Conservation (phyloP, 2,113 vertebrate genomes). For the Oenanthe oenanthe region DNA sequence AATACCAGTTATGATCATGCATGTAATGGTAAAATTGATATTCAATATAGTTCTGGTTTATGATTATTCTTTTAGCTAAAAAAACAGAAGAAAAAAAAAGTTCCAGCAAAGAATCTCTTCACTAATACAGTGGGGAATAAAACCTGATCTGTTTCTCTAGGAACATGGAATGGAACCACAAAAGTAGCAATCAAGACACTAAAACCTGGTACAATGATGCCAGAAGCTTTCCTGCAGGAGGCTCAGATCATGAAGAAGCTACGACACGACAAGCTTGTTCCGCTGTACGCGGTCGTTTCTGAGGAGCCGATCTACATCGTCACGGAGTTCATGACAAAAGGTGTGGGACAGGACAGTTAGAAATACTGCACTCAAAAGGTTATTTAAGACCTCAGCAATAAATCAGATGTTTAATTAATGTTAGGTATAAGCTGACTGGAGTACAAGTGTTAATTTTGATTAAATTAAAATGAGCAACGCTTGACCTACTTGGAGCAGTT, state of each 20-base stretch:
- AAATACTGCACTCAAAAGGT: not conserved
- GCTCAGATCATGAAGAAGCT: slow-evolving; percentile 98
- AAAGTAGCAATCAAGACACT: slow-evolving; percentile 97
- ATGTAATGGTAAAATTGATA: not conserved
- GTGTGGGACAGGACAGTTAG: slow-evolving; percentile 57
- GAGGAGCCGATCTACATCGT: slow-evolving; percentile 96
- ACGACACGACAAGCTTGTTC: slow-evolving; percentile 93
- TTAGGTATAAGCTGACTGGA: not conserved
- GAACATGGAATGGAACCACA: slow-evolving; percentile 96
- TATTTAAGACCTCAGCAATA: slow-evolving; percentile 15
- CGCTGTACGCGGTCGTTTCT: slow-evolving; percentile 92
- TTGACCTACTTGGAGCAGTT: slow-evolving; percentile 53
- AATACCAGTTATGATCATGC: not conserved
- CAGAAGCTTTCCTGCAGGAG: slow-evolving; percentile 95
- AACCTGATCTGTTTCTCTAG: slow-evolving; percentile 66
- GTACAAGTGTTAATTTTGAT: slow-evolving; percentile 26
- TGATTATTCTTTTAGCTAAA: not conserved
- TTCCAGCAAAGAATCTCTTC: not conserved
- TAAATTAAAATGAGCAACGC: not conserved
- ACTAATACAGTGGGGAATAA: not conserved
- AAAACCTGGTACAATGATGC: slow-evolving; percentile 96
- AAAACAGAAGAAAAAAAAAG: not conserved
- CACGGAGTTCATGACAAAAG: slow-evolving; percentile 97
- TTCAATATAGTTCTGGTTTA: not conserved
- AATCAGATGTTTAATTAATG: slow-evolving; percentile 28